A percentile compares a stretch with the other conserved stretches of the same genome.
These are phyloP conservation scores for Vimba vimba DNA, from an alignment of 2,113 vertebrate species.

Conservation along the genomic window DNA sequence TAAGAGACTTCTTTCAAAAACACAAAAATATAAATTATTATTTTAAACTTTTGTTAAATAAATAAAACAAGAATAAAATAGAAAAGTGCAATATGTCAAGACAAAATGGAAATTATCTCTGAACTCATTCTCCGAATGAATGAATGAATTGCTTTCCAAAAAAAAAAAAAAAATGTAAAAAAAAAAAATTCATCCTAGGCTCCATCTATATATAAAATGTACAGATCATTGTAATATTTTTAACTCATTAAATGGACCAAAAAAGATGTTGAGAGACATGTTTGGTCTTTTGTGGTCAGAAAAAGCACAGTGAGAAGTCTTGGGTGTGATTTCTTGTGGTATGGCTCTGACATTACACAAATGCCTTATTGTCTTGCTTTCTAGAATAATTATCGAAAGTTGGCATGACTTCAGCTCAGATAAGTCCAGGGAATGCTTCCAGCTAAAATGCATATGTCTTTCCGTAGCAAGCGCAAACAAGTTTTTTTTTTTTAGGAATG, in stretches of 20 bases:
- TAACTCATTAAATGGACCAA: not conserved
- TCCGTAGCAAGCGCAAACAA: constrained; percentile 29
- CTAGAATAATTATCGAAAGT: not conserved
- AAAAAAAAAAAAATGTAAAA: not conserved
- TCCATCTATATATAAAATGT: too few species aligned
- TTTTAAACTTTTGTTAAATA: too few species aligned
- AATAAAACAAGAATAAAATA: too few species aligned
- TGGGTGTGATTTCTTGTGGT: not conserved
- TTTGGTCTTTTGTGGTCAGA: not conserved
- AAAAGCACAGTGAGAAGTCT: not conserved
- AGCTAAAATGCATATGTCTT: constrained; percentile 30
- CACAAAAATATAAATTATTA: not conserved
- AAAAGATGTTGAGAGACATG: not conserved
- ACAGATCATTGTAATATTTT: too few species aligned
- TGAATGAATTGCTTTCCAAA: not conserved
- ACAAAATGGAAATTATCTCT: not conserved
- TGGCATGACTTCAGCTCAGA: constrained; percentile 10
- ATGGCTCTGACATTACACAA: constrained; percentile 20
- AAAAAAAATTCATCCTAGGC: not conserved
- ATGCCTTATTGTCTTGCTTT: constrained; percentile 19
- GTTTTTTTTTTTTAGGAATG: constrained; percentile 29
- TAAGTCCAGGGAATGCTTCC: constrained; percentile 16
- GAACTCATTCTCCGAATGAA: not conserved
- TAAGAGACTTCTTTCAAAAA: not conserved
- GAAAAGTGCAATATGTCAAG: not conserved